These are phyloP conservation scores for Eilema depressum DNA, from an alignment of 2,888 invertebrate genomes.

Conservation along the genomic window DNA sequence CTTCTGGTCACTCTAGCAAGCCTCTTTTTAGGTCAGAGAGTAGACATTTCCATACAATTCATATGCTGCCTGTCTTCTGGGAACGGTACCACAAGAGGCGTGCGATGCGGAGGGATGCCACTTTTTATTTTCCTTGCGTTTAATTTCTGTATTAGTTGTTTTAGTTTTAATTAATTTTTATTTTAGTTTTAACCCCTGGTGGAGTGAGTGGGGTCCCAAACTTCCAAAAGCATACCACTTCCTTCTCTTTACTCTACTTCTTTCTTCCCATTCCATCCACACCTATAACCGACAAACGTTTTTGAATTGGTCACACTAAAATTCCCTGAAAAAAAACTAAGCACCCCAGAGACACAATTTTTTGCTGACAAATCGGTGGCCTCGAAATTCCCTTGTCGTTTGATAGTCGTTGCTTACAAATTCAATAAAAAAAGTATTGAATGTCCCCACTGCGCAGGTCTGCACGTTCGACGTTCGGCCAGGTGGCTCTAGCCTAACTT, in stretches of 20 bases:
- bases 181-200: too few species aligned
- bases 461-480: constrained; percentile 22
- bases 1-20: too few species aligned
- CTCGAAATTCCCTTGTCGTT: constrained; percentile 17
- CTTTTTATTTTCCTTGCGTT: too few species aligned
- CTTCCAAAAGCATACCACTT: too few species aligned
- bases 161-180: too few species aligned
- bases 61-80: too few species aligned
- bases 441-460: constrained; percentile 57
- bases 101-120: too few species aligned
- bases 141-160: too few species aligned
- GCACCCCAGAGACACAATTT: neutral
- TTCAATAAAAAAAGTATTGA: constrained; percentile 49
- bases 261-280: neutral
- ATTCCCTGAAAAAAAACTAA: neutral
- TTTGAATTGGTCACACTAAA: neutral
- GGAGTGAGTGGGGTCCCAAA: too few species aligned
- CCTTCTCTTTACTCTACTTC: neutral
- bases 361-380: constrained; percentile 12
- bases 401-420: constrained; percentile 14
- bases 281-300: neutral
- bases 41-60: too few species aligned
- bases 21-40: too few species aligned
- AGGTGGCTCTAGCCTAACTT: constrained; percentile 18
- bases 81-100: too few species aligned